A percentile compares a stretch with the other conserved stretches of the same genome.
Conservation (phyloP, 1,140 invertebrate species). For the Drosophila tsacasi region DNA sequence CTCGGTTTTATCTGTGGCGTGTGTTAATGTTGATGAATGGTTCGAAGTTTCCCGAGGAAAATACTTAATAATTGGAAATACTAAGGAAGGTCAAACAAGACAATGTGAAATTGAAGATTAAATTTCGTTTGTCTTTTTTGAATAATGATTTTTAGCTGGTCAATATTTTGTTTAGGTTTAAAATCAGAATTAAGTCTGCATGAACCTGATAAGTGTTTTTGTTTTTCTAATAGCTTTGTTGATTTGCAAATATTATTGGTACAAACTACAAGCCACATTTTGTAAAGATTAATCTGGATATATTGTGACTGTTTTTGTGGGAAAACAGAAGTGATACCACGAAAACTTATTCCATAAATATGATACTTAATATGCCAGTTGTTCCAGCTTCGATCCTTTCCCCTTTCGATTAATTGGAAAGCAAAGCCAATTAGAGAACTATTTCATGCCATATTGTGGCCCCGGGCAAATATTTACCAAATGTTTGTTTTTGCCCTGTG, state of each 20-base stretch:
- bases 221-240: not conserved
- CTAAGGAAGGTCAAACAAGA: not conserved
- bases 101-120: not conserved
- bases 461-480: conserved; percentile 42
- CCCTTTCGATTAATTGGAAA: conserved; percentile 47
- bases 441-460: conserved; percentile 41
- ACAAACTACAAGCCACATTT: not conserved
- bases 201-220: not conserved
- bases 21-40: conserved; percentile 34
- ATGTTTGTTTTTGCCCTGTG: conserved; percentile 28
- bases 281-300: not conserved
- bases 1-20: conserved; percentile 12
- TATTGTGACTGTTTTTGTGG: not conserved
- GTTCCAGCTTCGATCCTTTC: not conserved
- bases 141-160: no score
- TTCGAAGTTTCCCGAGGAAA: not conserved
- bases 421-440: conserved; percentile 60
- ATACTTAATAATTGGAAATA: conserved; percentile 21
- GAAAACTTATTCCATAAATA: conserved; percentile 1
- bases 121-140: no score
- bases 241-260: not conserved
- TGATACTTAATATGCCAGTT: not conserved
- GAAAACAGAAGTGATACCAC: not conserved
- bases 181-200: not conserved
- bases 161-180: not conserved